These are phyloP conservation scores for Antennarius maculatus DNA, from an alignment of 2,797 vertebrate genomes.

Conservation along the genomic window DNA sequence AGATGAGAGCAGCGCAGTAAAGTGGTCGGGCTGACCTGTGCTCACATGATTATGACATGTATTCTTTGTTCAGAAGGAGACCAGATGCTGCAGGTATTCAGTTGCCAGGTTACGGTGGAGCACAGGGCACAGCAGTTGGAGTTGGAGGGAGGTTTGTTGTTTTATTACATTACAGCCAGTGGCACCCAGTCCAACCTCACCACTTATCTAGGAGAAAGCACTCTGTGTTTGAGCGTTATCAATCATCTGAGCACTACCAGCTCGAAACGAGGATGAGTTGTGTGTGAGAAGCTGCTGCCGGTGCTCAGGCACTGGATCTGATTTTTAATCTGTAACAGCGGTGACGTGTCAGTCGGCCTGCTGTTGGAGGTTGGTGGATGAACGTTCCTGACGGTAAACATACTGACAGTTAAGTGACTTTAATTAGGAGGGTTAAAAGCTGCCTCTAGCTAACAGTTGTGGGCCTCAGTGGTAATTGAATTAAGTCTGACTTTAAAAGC, in stretches of 20 bases:
- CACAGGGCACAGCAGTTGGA: conserved; percentile 26
- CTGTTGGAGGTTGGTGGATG: conserved; percentile 50
- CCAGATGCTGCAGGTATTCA: conserved; percentile 74
- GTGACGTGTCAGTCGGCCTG: conserved; percentile 40
- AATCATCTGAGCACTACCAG: conserved; percentile 30
- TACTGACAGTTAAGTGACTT: conserved; percentile 25
- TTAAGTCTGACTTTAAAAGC: conserved; percentile 49
- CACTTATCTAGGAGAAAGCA: conserved; percentile 23
- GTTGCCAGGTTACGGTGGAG: conserved; percentile 77
- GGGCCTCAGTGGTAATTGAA: conserved; percentile 46
- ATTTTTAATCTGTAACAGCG: conserved; percentile 45
- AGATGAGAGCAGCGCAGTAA: conserved; percentile 3
- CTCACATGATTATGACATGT: conserved; percentile 70
- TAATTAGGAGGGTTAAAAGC: conserved; percentile 1
- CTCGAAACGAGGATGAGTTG: conserved; percentile 12
- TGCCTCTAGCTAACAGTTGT: conserved; percentile 21
- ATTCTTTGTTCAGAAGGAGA: conserved; percentile 65
- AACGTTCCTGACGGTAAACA: conserved; percentile 56
- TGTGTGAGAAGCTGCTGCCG: conserved; percentile 17
- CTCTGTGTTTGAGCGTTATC: conserved; percentile 43
- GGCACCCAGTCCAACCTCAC: conserved; percentile 48
- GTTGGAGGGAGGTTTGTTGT: conserved; percentile 30
- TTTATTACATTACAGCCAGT: conserved; percentile 68
- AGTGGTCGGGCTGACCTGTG: conserved; percentile 25
- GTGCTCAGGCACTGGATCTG: conserved; percentile 31